Evolutionary conservation across 2,113 vertebrate species (phyloP).

Genomic region (Crotalus helleri): DNA sequence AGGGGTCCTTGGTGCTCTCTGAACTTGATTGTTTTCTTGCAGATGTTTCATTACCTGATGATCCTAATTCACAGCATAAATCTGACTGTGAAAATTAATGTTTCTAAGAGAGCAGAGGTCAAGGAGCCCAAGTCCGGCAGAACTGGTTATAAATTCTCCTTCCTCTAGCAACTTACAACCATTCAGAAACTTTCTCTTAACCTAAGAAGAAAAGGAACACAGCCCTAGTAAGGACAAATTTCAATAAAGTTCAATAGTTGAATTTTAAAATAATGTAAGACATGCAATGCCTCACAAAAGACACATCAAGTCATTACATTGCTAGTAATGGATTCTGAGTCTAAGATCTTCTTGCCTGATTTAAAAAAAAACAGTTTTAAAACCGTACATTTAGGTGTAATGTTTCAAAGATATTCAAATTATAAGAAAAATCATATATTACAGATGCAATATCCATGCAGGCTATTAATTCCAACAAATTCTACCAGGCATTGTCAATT

Average conservation of each 20-base stretch:
- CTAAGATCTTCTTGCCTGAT: not conserved
- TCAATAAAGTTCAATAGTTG: not conserved
- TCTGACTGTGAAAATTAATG: not conserved
- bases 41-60: not conserved
- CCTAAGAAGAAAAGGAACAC: not conserved
- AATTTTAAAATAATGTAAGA: not conserved
- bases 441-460: constrained; percentile 7
- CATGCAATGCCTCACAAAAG: not conserved
- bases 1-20: too few relatives aligned
- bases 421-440: not conserved
- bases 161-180: not conserved
- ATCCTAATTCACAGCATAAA: not conserved
- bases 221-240: not conserved
- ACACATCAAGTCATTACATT: not conserved
- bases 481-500: constrained; percentile 25
- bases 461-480: constrained; percentile 32
- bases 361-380: not conserved
- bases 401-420: not conserved
- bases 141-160: not conserved
- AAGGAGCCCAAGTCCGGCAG: not conserved
- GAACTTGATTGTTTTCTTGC: too few relatives aligned
- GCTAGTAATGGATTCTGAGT: not conserved
- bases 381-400: not conserved
- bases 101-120: not conserved
- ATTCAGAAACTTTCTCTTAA: not conserved